Percentiles rank a stretch among this genome's conserved stretches.
Conservation (phyloP, 2,797 vertebrate genomes). For the Chelon auratus region DNA sequence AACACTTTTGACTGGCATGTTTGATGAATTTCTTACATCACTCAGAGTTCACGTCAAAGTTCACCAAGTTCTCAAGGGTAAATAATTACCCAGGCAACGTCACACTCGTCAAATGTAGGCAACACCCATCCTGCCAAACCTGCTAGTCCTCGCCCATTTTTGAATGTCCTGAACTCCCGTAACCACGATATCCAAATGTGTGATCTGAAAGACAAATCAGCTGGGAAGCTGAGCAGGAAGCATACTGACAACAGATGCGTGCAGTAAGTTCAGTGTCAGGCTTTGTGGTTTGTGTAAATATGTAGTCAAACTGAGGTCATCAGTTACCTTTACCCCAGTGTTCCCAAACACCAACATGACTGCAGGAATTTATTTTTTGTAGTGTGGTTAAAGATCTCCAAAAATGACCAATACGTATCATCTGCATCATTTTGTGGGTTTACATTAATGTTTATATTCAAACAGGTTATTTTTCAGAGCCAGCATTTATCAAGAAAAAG, state of each 20-base stretch:
- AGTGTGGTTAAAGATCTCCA: neutral
- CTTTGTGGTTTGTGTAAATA: neutral
- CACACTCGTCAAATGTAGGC: neutral
- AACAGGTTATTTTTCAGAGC: neutral
- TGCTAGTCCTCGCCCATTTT: neutral
- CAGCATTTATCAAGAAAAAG: neutral
- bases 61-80: neutral
- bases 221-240: neutral
- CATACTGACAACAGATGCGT: neutral
- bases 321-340: neutral
- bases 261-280: neutral
- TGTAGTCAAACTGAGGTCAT: neutral
- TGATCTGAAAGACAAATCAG: neutral
- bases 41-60: neutral
- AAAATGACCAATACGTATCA: neutral
- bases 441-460: neutral
- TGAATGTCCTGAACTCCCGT: neutral
- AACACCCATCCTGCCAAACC: constrained; percentile 26
- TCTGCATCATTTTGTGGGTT: neutral
- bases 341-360: neutral
- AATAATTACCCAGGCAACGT: neutral
- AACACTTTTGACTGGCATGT: neutral
- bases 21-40: neutral
- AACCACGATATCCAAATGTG: neutral
- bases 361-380: neutral